Evolutionary conservation across 2,888 invertebrate genomes (phyloP).

Genomic region (Philaethria dido): DNA sequence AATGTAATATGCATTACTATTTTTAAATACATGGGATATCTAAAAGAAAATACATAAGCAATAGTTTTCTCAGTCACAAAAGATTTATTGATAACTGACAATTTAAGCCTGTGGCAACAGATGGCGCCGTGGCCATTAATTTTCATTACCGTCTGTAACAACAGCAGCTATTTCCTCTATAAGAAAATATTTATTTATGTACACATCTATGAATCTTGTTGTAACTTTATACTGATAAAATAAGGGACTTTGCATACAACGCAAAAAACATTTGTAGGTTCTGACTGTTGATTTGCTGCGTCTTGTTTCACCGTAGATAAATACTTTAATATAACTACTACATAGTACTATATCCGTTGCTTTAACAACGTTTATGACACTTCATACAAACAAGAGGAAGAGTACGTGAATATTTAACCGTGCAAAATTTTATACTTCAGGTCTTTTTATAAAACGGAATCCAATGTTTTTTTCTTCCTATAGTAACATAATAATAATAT

Average conservation of each 20-base stretch:
- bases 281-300: neutral
- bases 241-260: slow-evolving; percentile 7
- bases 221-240: slow-evolving; percentile 32
- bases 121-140: slow-evolving; percentile 44
- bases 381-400: too few species aligned
- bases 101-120: slow-evolving; percentile 40
- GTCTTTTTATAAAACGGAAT: too few species aligned
- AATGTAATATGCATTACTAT: neutral
- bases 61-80: slow-evolving; percentile 23
- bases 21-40: neutral
- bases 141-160: slow-evolving; percentile 45
- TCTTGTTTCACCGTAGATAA: neutral
- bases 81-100: slow-evolving; percentile 43
- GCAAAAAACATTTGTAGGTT: slow-evolving; percentile 11
- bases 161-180: slow-evolving; percentile 43
- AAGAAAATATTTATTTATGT: slow-evolving; percentile 42
- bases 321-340: neutral
- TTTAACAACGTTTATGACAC: neutral
- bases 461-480: too few species aligned
- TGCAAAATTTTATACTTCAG: too few species aligned
- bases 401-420: too few species aligned
- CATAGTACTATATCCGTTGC: neutral
- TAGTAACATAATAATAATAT: too few species aligned
- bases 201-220: slow-evolving; percentile 38
- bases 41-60: slow-evolving; percentile 1